Base-by-base conservation (phyloP, 2,888 invertebrate species). In the Plutella xylostella region DNA sequence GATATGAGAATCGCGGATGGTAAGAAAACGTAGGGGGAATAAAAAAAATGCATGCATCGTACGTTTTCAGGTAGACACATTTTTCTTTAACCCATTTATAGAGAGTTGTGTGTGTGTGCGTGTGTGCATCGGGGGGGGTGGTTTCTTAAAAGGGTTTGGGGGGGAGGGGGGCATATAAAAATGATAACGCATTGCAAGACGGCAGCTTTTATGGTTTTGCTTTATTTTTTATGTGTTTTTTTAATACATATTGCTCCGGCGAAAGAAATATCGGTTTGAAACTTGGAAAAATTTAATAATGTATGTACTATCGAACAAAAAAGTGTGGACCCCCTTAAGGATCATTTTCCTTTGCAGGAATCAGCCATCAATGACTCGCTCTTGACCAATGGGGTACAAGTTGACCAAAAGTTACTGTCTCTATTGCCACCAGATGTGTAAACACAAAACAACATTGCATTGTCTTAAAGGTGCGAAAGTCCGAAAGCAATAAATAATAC, bases 121-220 rank as follows among this genome's bases (percentile, higher is more conserved):
- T 60, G 69, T 58, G 63, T 55, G 63, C 75, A 76, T 68, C 67
- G 58, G 64, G 62, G 69, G 57, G 57, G 62, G 68, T 58, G 47
- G 58, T 11, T 55, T 56, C 50, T 54, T 56, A 42, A 63, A 68
- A 68, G 67, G 74, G 70, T 64, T 67, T 43, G 14, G 43, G 65
- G 55, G 63, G 63, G 55, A 58, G 63, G 61, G 68, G 71, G 58
- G 72, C 80, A 80, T 82, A 83, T 83, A 82, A 83, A 83, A 83
- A 83, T 83, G 82, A 83, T 83, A 82, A 83, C 82, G 80, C 82
- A 83, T 82, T 77, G 79, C 80, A 78, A 83, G 82, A 82, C 82
- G 82, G 79, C 78, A 63, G 80, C 82, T 82, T 83, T 83, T 82
- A 83, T 80, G 75, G 79, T 72, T 77, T 80, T 79, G 72, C 70